Base-by-base conservation (phyloP, 2,797 vertebrate genomes). In the Gallinago nigripennis region DNA sequence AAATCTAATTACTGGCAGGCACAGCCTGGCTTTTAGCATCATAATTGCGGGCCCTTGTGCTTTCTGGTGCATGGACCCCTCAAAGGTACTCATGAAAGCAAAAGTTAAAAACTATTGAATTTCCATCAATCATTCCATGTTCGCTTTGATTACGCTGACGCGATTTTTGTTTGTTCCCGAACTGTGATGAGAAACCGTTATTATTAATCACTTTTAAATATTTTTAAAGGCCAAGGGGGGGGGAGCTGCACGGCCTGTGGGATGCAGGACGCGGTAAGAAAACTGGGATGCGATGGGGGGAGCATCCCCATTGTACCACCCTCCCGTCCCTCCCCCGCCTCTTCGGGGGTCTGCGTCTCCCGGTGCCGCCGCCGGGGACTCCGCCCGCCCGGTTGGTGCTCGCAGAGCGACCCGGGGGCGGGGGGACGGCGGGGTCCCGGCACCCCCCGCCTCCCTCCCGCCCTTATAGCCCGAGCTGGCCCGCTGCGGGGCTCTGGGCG, bases 1-100 rank as follows among this genome's bases (percentile, higher is more conserved):
- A 89, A 95, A 91, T 86, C 68, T 94, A 83, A 92, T 94, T 92
- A 94, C 31, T 30, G 85, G 61, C 68, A 57, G 70, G 87, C 85
- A 54, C 45, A 13, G 88, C 82, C 75, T 18, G 31, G 72, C 86
- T 75, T 91, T 95, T 90, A 56, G 91, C 86, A 71, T 85, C 83
- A 31, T 60, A 92, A 94, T 87, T 2, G 41, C 33, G 5, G 64
- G 75, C 65, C 64, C 50, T 7, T 2, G 33, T 16, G 82, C 89
- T 93, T 92, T 93, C 92, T 82, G 88, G 81, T 50, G 78, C 89
- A 8, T 0, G 13, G 91, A 78, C 86, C 89, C 89, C 82, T 83
- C 91, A 61, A 88, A 71, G 48, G 60, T 45, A 28, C 75, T 48
- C 8, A 1, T 82, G 94, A 84, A 88, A 92, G 89, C 82, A 17